A percentile compares a stretch with the other conserved stretches of the same genome.
Evolutionary conservation across 2,888 invertebrate species (phyloP).

Genomic region (Mesochorus sp.): DNA sequence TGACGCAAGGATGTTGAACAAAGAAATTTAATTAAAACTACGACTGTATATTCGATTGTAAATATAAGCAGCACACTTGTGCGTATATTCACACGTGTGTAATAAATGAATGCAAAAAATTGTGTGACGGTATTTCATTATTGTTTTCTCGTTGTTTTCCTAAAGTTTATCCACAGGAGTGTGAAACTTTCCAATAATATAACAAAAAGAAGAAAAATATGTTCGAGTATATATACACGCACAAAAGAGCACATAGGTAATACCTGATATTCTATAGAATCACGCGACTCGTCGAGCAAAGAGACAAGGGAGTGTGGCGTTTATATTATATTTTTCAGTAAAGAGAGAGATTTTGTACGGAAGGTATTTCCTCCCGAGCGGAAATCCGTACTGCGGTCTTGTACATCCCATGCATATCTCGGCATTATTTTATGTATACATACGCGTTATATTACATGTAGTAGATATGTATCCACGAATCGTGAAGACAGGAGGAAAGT

Average conservation of each 20-base stretch:
- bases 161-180: constrained; percentile 1
- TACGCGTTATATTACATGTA: background rate
- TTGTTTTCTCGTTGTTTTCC: constrained; percentile 28
- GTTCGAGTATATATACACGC: background rate
- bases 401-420: background rate
- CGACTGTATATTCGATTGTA: too few species aligned
- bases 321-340: constrained; percentile 37
- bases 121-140: background rate
- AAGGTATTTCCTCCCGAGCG: constrained; percentile 15
- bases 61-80: too few species aligned
- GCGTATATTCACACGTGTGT: background rate
- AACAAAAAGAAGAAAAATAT: background rate
- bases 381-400: constrained; percentile 6
- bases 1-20: background rate
- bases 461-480: background rate
- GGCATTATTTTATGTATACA: background rate
- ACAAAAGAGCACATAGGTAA: background rate
- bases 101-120: constrained; percentile 13
- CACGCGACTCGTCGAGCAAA: background rate
- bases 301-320: background rate
- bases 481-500: constrained; percentile 15
- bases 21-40: too few species aligned
- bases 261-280: constrained; percentile 42
- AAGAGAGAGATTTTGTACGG: background rate
- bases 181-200: background rate